Evolutionary conservation across 2,797 vertebrate genomes (phyloP).

Genomic region (Syngnathus acus): DNA sequence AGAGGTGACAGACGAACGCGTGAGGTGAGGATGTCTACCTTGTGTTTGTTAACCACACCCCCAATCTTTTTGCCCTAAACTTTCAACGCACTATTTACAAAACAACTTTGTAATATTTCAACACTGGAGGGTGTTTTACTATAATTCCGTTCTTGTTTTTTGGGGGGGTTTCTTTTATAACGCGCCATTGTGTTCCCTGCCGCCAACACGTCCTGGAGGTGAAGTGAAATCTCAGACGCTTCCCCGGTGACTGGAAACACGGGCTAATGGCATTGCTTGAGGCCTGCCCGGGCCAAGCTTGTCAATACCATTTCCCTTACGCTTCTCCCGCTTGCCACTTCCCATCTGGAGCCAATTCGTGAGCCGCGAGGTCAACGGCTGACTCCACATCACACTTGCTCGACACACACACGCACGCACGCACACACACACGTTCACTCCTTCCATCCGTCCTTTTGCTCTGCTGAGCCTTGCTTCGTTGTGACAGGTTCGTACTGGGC

Average conservation of each 20-base stretch:
- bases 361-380: constrained; percentile 46
- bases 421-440: constrained; percentile 20
- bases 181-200: background rate
- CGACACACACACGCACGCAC: constrained; percentile 13
- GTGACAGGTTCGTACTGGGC: constrained; percentile 42
- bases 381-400: background rate
- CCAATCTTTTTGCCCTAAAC: background rate
- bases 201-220: constrained; percentile 4
- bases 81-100: background rate
- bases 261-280: constrained; percentile 75
- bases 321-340: constrained; percentile 79
- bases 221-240: constrained; percentile 6
- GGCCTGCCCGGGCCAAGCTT: constrained; percentile 64
- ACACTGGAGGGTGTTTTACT: no score
- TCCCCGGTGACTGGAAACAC: constrained; percentile 63
- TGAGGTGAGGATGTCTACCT: background rate
- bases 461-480: constrained; percentile 38
- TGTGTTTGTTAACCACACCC: background rate
- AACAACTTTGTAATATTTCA: background rate
- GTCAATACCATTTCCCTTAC: constrained; percentile 80
- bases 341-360: constrained; percentile 78
- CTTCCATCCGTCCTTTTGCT: constrained; percentile 37
- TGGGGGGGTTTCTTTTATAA: background rate
- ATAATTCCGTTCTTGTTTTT: background rate
- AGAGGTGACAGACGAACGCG: background rate